Base-by-base conservation (phyloP, 1,140 invertebrate species). In the Diorhabda elongata region DNA sequence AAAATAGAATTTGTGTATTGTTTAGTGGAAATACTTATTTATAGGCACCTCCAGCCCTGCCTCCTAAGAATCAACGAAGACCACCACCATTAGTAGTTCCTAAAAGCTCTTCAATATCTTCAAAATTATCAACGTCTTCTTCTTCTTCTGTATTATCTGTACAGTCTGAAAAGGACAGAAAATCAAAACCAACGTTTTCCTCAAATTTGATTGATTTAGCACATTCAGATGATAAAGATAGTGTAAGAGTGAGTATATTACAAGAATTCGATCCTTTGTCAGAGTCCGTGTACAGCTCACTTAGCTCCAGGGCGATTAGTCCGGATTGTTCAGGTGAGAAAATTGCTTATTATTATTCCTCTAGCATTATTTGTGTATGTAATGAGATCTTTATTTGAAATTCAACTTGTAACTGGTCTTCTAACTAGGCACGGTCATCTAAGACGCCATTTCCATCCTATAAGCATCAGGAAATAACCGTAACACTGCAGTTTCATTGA, bases 211-310 rank as follows among this genome's bases (percentile, higher is more conserved):
- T 85, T 67, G 84, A 85, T 77, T 77, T 83, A 75, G 82, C 77
- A 77, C 79, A 74, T 65, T 80, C 74, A 78, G 82, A 73, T 74
- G 80, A 71, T 67, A 79, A 84, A 64, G 85, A 86, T 80, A 86
- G 86, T 76, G 87, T 89, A 70, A 84, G 90, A 79, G 90, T 91
- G 68, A 92, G 91, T 81, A 90, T 94, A 70, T 81, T 94, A 74
- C 91, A 93, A 81, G 91, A 90, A 65, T 93, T 94, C 81, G 91
- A 94, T 86, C 92, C 91, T 69, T 84, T 95, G 79, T 84, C 92
- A 71, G 85, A 83, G 90, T 75, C 85, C 79, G 84, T 80, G 75
- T 81, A 84, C 68, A 71, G 69, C 56, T 67, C 72, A 47, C 67
- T 56, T 43, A 70, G 68, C n/a, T 63, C 72, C 4, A 71, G 77